Conservation (phyloP, 1,140 invertebrate species). For the Rhopalosiphum padi region DNA sequence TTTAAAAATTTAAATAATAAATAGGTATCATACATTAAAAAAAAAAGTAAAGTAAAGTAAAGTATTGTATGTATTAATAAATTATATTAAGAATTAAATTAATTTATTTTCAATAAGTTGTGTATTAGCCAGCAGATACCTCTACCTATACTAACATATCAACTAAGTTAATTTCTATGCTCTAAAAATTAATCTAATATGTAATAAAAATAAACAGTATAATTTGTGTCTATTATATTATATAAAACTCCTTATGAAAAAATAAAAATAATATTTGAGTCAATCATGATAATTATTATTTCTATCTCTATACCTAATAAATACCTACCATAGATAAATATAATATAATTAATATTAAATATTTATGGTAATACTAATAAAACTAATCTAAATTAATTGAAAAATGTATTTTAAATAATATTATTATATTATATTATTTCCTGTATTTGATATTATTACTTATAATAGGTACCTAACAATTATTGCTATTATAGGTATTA, state of each 20-base stretch:
- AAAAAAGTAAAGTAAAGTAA: neutral
- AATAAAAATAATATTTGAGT: neutral
- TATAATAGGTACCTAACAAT: neutral
- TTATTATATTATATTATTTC: too few relatives aligned
- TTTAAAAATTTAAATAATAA: neutral
- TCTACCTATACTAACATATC: too few relatives aligned
- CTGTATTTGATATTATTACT: neutral
- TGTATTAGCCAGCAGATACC: too few relatives aligned
- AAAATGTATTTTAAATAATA: neutral
- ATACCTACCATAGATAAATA: neutral
- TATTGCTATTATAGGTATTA: neutral
- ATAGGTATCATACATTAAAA: neutral
- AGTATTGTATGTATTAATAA: neutral
- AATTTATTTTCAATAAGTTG: neutral
- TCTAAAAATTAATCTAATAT: neutral
- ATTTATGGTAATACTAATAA: neutral
- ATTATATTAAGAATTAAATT: neutral
- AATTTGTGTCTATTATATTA: neutral
- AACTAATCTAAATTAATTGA: neutral
- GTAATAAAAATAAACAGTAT: neutral
- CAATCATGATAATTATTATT: neutral
- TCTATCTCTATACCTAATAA: neutral
- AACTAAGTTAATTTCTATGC: neutral
- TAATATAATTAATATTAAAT: neutral
- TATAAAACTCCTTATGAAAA: neutral